phyloP scores from a whole-genome alignment of 2,797 vertebrate species.

The Brachymystax lenok region DNA sequence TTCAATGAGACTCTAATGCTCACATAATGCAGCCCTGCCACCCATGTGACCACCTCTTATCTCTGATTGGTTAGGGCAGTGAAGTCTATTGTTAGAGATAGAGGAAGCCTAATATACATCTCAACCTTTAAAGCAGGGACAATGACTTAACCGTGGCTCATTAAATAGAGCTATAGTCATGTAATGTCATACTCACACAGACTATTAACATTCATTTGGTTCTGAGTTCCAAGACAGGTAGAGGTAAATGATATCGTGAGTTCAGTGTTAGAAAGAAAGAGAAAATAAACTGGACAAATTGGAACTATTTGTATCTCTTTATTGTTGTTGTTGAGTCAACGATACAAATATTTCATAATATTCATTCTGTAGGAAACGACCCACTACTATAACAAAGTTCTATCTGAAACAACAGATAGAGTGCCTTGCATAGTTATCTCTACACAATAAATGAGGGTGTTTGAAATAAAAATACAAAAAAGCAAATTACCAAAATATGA shows the following conservation, averaged over 20 bases:
- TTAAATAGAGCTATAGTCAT: background rate
- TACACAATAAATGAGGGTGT: slow-evolving; percentile 74
- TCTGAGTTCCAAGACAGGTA: background rate
- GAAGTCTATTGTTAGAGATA: slow-evolving; percentile 75
- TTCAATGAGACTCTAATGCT: slow-evolving; percentile 57
- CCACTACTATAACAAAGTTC: slow-evolving; percentile 78
- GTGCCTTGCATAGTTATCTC: slow-evolving; percentile 71
- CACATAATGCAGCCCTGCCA: slow-evolving; percentile 63
- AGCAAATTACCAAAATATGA: slow-evolving; percentile 63
- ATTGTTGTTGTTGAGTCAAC: slow-evolving; percentile 91
- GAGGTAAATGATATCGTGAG: background rate
- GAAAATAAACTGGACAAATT: slow-evolving; percentile 25
- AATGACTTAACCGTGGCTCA: background rate
- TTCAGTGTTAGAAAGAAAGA: background rate
- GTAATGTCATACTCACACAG: too few relatives aligned
- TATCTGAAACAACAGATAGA: slow-evolving; percentile 79
- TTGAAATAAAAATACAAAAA: slow-evolving; percentile 66
- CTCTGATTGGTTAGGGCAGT: slow-evolving; percentile 55
- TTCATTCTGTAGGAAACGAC: slow-evolving; percentile 79
- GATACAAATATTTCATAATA: slow-evolving; percentile 80
- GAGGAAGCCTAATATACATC: slow-evolving; percentile 54
- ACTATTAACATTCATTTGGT: background rate
- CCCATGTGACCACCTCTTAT: slow-evolving; percentile 61
- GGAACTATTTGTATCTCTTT: slow-evolving; percentile 86
- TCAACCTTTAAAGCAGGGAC: slow-evolving; percentile 15